These are phyloP conservation scores for Sebastes taczanowskii DNA, from an alignment of 2,797 vertebrate genomes.

Conservation along the genomic window DNA sequence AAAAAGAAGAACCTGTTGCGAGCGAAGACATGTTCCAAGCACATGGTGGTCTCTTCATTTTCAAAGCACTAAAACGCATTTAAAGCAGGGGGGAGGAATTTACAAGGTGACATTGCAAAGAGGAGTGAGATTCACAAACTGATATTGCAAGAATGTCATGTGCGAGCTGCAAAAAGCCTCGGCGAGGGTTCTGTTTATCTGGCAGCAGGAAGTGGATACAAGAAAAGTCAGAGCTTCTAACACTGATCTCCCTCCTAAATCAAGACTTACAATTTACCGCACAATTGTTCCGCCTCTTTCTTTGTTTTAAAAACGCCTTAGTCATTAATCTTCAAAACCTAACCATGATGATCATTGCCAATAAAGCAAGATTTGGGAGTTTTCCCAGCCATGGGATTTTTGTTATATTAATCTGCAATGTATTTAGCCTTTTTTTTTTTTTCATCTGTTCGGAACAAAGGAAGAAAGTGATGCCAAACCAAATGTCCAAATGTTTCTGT, in stretches of 20 bases:
- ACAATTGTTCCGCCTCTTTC: constrained; percentile 18
- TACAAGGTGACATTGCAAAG: constrained; percentile 66
- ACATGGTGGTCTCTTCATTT: constrained; percentile 79
- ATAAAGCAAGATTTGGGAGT: constrained; percentile 48
- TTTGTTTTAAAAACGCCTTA: constrained; percentile 53
- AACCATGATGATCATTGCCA: constrained; percentile 35
- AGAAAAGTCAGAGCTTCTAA: constrained; percentile 18
- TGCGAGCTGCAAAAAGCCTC: constrained; percentile 37
- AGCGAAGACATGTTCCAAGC: constrained; percentile 65
- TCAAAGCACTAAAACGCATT: constrained; percentile 61
- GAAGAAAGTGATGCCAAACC: constrained; percentile 55
- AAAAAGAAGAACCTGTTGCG: constrained; percentile 64
- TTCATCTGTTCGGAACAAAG: constrained; percentile 64
- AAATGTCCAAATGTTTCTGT: constrained; percentile 66
- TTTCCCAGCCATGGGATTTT: constrained; percentile 58
- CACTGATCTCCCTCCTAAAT: constrained; percentile 32
- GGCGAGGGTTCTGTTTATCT: constrained; percentile 28
- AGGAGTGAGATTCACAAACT: constrained; percentile 49
- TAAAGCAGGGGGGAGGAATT: constrained; percentile 54
- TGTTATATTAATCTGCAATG: constrained; percentile 54
- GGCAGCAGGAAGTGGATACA: constrained; percentile 33
- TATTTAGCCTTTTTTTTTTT: constrained; percentile 41
- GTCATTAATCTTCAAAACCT: constrained; percentile 65
- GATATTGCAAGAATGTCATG: constrained; percentile 39
- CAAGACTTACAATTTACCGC: constrained; percentile 21